Evolutionary conservation across 2,797 vertebrate genomes (phyloP).

Genomic region (Mormyrus proboscirostris): DNA sequence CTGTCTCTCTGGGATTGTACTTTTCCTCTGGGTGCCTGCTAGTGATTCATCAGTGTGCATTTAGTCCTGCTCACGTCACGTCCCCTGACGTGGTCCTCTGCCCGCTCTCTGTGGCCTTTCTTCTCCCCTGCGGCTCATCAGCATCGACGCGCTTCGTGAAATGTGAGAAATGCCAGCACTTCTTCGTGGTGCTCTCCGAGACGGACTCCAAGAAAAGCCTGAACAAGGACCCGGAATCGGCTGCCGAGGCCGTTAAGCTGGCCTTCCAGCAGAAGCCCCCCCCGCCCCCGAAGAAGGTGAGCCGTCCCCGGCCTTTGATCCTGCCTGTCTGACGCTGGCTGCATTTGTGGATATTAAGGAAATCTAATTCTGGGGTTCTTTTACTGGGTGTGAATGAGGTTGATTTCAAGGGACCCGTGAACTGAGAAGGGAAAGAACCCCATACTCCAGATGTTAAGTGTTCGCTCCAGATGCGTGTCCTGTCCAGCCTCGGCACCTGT

Average conservation of each 20-base stretch:
- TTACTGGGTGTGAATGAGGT: neutral
- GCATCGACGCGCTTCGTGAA: slow-evolving; percentile 96
- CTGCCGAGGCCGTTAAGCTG: slow-evolving; percentile 88
- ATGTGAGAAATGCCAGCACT: slow-evolving; percentile 98
- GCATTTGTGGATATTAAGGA: neutral
- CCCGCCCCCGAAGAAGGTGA: slow-evolving; percentile 93
- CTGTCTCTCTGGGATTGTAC: neutral
- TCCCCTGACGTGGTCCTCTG: neutral
- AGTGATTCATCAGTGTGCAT: neutral
- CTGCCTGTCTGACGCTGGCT: neutral
- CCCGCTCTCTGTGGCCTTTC: neutral
- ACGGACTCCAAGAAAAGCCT: slow-evolving; percentile 94
- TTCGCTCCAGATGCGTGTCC: neutral
- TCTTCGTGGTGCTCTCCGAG: slow-evolving; percentile 94
- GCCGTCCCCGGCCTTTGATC: neutral
- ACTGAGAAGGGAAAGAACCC: neutral
- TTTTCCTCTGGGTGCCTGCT: neutral
- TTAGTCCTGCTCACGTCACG: neutral
- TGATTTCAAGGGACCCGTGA: neutral
- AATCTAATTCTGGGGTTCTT: neutral
- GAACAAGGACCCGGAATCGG: slow-evolving; percentile 87
- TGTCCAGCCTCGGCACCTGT: neutral
- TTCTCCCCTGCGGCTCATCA: slow-evolving; percentile 44
- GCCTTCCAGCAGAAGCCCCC: slow-evolving; percentile 95
- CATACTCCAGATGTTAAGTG: neutral